Evolutionary conservation across 2,113 vertebrate genomes (phyloP), one percentile per base, ranked within the genome.

Genomic region (Erpornis zantholeuca): DNA sequence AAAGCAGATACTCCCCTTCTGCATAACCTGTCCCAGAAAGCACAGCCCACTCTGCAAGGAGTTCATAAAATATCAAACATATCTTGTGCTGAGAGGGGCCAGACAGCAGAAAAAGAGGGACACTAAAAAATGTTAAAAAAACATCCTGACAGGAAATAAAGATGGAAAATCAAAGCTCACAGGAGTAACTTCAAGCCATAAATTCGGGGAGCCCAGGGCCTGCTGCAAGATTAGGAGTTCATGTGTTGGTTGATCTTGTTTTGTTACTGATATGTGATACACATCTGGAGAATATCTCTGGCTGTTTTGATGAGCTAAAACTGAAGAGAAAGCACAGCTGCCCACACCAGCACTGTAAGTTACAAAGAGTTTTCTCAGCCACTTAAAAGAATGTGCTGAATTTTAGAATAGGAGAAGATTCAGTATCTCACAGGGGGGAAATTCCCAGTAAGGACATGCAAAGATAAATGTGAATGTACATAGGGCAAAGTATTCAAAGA

Each of bases 1-100:
- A 36, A 5, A 15, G 18, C 33, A 84, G 20, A 64, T 56, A 50
- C 0, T 38, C 4, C 10, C 2, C 10, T 66, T 72, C 36, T 36
- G 28, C 19, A 6, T 33, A 44, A 64, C 5, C n/a, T 42, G 8
- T 14, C 27, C 29, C 15, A 68, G 54, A 40, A 86, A 35, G 7
- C 16, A 56, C 0, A 0, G 15, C 20, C 7, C 1, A 4, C 12
- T 75, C 23, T n/a, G 73, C 65, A 54, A 6, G 19, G n/a, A 68
- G 35, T 31, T 50, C 16, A 11, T n/a, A 36, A 88, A 77, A 52
- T 29, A 59, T 10, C 66, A 85, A 57, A 70, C 3, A 8, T n/a
- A 14, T 27, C 42, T 45, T 91, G 10, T 22, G 17, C 22, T 84
- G n/a, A 81, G 33, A 50, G 28, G 13, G 20, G 6, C 3, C 35